Percentiles rank a stretch among this genome's conserved stretches.
phyloP scores from a whole-genome alignment of 2,888 invertebrate species.

The Drosophila limbata region DNA sequence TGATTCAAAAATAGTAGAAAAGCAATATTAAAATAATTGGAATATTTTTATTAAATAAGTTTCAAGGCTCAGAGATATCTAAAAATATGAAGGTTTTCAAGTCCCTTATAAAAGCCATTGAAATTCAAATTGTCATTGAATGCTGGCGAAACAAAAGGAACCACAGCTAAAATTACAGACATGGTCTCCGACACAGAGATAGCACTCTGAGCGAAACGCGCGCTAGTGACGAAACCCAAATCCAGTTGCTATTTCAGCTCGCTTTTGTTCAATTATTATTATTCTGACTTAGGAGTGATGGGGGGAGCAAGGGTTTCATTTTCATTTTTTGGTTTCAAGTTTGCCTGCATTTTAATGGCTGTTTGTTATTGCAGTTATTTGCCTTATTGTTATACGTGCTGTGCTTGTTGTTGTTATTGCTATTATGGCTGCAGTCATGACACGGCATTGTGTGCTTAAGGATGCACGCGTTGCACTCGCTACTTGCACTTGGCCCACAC shows the following conservation, averaged over 20 bases:
- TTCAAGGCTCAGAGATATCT: too few species aligned
- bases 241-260: constrained; percentile 17
- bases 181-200: background rate
- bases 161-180: constrained; percentile 1
- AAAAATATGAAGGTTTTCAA: constrained; percentile 29
- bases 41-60: too few species aligned
- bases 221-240: constrained; percentile 6
- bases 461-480: constrained; percentile 33
- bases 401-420: constrained; percentile 26
- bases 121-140: constrained; percentile 58
- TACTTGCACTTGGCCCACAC: constrained; percentile 15
- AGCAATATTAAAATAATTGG: too few species aligned
- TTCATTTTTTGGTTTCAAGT: constrained; percentile 14
- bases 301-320: background rate
- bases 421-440: constrained; percentile 34
- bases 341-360: constrained; percentile 45
- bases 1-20: too few species aligned
- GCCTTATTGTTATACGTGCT: constrained; percentile 23
- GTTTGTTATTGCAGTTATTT: constrained; percentile 35
- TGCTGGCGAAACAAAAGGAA: constrained; percentile 29
- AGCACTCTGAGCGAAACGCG: background rate
- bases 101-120: constrained; percentile 66
- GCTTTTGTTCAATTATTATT: constrained; percentile 54
- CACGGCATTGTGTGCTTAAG: constrained; percentile 71
- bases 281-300: constrained; percentile 39